These are phyloP conservation scores for Drosophila parvula DNA, from an alignment of 1,140 invertebrate genomes.

Conservation along the genomic window DNA sequence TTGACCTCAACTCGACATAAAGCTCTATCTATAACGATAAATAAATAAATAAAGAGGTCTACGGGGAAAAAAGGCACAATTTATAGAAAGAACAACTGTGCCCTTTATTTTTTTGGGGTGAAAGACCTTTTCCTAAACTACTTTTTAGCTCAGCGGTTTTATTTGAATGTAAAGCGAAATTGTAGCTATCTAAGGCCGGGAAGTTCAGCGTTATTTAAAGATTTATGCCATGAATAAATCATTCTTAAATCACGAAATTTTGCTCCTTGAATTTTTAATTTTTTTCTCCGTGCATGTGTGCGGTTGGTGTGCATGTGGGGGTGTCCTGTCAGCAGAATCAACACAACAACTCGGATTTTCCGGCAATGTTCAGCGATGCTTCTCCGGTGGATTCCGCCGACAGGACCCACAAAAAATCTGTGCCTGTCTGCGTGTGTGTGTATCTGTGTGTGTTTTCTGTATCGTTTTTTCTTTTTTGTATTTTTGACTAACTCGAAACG, in stretches of 20 bases:
- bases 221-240: conserved; percentile 20
- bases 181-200: background rate
- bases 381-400: conserved; percentile 34
- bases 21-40: background rate
- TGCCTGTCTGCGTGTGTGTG: conserved; percentile 30
- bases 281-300: conserved; percentile 26
- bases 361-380: conserved; percentile 45
- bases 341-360: conserved; percentile 58
- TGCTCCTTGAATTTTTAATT: conserved; percentile 14
- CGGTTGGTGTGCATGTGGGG: conserved; percentile 24
- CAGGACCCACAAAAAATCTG: conserved; percentile 37
- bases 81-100: background rate
- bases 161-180: conserved; percentile 9
- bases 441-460: conserved; percentile 38
- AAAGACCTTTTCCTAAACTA: background rate
- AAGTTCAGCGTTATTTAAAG: conserved; percentile 13
- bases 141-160: background rate
- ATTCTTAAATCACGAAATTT: conserved; percentile 20
- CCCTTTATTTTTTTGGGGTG: background rate
- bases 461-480: conserved; percentile 38
- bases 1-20: too few species aligned
- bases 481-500: conserved; percentile 39
- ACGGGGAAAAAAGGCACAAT: background rate
- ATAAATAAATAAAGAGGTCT: background rate
- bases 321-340: conserved; percentile 65